phyloP scores from a whole-genome alignment of 2,797 vertebrate species.

The Leucoraja ocellata region DNA sequence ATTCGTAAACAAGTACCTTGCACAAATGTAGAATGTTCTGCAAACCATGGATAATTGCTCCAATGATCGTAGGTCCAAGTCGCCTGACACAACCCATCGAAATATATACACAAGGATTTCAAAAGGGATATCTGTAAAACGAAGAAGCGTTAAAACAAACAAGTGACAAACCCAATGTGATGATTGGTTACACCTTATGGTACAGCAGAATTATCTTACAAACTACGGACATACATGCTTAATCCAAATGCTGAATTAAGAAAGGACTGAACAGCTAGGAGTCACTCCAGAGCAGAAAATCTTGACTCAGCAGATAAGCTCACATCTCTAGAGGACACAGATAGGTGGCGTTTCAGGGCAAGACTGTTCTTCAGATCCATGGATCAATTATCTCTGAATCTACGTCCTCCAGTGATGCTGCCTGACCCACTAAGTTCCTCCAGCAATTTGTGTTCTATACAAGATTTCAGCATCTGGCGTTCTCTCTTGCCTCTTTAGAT shows the following conservation, averaged over 20 bases:
- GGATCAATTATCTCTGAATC: too few species aligned
- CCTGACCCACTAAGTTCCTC: too few species aligned
- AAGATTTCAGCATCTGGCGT: too few species aligned
- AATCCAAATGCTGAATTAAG: background rate
- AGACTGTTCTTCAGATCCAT: too few species aligned
- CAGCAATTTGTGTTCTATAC: too few species aligned
- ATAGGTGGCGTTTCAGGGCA: too few species aligned
- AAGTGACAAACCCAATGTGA: background rate
- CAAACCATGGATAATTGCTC: conserved; percentile 91
- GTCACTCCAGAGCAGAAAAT: too few species aligned
- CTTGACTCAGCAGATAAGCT: too few species aligned
- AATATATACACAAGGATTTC: conserved; percentile 97
- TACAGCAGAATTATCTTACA: background rate
- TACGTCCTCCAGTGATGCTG: too few species aligned
- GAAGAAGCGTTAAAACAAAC: conserved; percentile 35
- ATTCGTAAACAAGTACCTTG: conserved; percentile 67
- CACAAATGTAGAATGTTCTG: conserved; percentile 94
- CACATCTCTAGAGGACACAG: too few species aligned
- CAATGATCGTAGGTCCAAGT: conserved; percentile 86
- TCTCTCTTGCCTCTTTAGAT: too few species aligned
- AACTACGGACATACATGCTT: background rate
- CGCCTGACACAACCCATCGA: conserved; percentile 95
- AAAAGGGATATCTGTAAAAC: conserved; percentile 72
- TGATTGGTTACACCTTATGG: background rate
- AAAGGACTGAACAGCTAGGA: background rate